phyloP scores from a whole-genome alignment of 2,113 vertebrate genomes.

The Hippolais icterina region DNA sequence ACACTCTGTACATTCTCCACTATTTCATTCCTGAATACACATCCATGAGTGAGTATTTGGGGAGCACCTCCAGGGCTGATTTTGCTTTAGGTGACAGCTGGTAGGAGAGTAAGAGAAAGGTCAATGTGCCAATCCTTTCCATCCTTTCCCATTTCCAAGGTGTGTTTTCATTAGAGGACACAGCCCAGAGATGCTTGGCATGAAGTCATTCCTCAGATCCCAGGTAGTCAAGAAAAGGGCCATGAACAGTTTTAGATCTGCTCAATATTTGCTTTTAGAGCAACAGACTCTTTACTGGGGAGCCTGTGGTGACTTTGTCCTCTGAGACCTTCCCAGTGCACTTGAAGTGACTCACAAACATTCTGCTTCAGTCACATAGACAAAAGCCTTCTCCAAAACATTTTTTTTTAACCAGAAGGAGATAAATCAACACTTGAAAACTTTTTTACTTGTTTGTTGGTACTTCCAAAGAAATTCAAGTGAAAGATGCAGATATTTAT shows the following conservation, averaged over 20 bases:
- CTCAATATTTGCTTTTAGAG: neutral
- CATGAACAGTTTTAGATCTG: neutral
- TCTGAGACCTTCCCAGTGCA: neutral
- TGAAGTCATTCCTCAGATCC: neutral
- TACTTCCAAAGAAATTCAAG: neutral
- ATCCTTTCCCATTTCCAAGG: neutral
- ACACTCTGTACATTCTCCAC: neutral
- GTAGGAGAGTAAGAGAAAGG: neutral
- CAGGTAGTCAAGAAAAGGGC: neutral
- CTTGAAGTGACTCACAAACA: fast-evolving
- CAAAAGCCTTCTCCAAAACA: neutral
- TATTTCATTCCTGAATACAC: neutral
- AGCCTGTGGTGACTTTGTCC: neutral
- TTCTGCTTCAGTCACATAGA: neutral
- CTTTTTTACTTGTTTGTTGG: neutral
- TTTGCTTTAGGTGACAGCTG: neutral
- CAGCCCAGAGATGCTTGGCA: neutral
- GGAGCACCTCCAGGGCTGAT: neutral
- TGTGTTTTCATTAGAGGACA: neutral
- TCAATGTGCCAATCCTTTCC: neutral
- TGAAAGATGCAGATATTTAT: neutral
- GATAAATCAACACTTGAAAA: neutral
- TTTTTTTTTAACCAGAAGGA: neutral
- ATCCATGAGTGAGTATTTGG: neutral
- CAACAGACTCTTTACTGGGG: neutral